Percentiles rank a stretch among this genome's conserved stretches.
These are phyloP conservation scores for Characodon lateralis DNA, from an alignment of 2,797 vertebrate genomes.

Conservation along the genomic window DNA sequence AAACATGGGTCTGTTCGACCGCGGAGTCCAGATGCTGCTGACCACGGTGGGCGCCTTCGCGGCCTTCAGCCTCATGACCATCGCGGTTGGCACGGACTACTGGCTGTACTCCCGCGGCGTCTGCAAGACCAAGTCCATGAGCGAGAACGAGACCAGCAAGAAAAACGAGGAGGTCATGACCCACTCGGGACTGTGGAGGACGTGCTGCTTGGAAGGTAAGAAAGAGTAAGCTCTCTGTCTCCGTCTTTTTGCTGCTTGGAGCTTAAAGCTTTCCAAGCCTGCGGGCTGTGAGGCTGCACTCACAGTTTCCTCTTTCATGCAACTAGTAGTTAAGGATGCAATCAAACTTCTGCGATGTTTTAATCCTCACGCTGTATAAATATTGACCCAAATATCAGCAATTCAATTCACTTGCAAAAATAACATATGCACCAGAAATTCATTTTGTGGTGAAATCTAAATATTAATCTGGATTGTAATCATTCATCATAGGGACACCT, in stretches of 20 bases:
- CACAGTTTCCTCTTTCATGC: not conserved
- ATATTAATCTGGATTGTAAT: not conserved
- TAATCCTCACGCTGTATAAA: not conserved
- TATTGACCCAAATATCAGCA: not conserved
- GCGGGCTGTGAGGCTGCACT: not conserved
- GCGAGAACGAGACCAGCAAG: constrained; percentile 99
- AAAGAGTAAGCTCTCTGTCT: not conserved
- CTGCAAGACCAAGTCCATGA: constrained; percentile 95
- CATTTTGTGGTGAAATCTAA: not conserved
- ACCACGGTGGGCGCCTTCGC: constrained; percentile 99
- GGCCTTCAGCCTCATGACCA: constrained; percentile 99
- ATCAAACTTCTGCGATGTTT: not conserved
- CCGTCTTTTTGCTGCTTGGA: not conserved
- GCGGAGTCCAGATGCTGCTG: constrained; percentile 99
- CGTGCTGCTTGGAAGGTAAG: constrained; percentile 98
- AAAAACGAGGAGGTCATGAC: constrained; percentile 99
- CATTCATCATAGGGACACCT: not conserved
- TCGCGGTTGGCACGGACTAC: constrained; percentile 99
- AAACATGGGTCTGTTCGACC: constrained; percentile 99
- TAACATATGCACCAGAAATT: not conserved
- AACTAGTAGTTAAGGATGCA: constrained; percentile 5
- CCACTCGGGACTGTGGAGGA: constrained; percentile 99
- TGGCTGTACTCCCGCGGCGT: constrained; percentile 99
- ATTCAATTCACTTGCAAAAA: not conserved
- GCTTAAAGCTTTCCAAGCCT: not conserved